Conservation (phyloP, 2,113 vertebrate species). For the Sialia sialis region DNA sequence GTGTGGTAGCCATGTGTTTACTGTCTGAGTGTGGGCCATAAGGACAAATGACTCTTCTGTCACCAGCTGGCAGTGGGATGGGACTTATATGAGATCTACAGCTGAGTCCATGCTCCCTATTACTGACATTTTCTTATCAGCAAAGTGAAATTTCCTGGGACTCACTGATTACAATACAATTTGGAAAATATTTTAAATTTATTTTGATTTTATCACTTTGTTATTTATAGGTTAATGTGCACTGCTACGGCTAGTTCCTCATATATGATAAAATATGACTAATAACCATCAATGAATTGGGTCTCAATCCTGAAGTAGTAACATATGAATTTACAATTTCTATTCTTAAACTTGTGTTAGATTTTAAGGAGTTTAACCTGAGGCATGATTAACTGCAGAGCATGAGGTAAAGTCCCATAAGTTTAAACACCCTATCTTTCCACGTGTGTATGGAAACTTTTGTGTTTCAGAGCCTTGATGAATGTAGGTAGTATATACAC, state of each 20-base stretch:
- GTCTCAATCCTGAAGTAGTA: not conserved
- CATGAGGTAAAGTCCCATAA: not conserved
- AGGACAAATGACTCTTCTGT: not conserved
- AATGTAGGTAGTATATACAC: not conserved
- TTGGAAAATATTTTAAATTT: not conserved
- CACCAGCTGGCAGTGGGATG: not conserved
- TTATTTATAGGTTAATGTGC: not conserved
- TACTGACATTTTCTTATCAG: not conserved
- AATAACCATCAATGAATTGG: not conserved
- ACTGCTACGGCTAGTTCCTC: fast-evolving
- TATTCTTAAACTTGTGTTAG: not conserved
- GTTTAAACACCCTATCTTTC: not conserved
- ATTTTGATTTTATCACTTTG: not conserved
- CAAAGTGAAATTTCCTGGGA: not conserved
- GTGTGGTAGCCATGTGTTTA: not conserved
- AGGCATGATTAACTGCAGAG: not conserved
- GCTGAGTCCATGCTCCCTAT: not conserved
- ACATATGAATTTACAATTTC: not conserved
- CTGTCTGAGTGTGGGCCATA: not conserved
- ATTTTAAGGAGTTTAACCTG: not conserved
- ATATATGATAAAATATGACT: not conserved
- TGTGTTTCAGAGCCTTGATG: not conserved
- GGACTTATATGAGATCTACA: not conserved
- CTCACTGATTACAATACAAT: not conserved
- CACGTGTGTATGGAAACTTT: not conserved